These are phyloP conservation scores for Nansenia antarctica DNA, from an alignment of 2,113 vertebrate genomes.

Conservation along the genomic window DNA sequence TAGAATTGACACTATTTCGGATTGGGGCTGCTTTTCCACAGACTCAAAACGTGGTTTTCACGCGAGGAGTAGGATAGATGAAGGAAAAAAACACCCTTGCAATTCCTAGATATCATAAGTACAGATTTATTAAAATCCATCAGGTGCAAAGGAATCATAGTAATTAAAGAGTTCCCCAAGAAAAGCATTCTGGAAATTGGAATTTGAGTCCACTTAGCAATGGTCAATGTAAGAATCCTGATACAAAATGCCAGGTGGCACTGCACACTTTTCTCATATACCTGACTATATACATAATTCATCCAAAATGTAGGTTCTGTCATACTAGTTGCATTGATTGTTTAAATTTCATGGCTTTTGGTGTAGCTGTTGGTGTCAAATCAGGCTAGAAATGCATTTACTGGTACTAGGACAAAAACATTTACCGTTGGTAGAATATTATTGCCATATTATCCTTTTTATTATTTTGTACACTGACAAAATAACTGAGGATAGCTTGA, in stretches of 20 bases:
- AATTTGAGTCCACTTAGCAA: constrained; percentile 52
- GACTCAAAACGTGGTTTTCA: constrained; percentile 72
- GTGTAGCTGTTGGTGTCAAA: neutral
- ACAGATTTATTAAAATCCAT: constrained; percentile 74
- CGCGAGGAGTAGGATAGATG: constrained; percentile 57
- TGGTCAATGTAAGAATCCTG: constrained; percentile 11
- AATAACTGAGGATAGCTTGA: neutral
- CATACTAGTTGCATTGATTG: neutral
- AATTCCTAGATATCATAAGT: constrained; percentile 68
- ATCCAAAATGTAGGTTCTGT: neutral
- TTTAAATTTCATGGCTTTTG: neutral
- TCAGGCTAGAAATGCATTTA: neutral
- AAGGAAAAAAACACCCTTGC: constrained; percentile 55
- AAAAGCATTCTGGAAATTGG: constrained; percentile 67
- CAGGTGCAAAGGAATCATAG: constrained; percentile 53
- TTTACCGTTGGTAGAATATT: neutral
- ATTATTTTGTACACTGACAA: neutral
- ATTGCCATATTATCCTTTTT: neutral
- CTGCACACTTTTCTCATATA: neutral
- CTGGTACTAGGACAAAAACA: neutral
- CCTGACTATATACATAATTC: neutral
- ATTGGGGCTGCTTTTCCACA: constrained; percentile 70
- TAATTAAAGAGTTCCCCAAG: constrained; percentile 72
- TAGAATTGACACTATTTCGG: constrained; percentile 79
- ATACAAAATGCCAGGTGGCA: neutral